Evolutionary conservation across 2,888 invertebrate genomes (phyloP).

Genomic region (Eupithecia abbreviata): DNA sequence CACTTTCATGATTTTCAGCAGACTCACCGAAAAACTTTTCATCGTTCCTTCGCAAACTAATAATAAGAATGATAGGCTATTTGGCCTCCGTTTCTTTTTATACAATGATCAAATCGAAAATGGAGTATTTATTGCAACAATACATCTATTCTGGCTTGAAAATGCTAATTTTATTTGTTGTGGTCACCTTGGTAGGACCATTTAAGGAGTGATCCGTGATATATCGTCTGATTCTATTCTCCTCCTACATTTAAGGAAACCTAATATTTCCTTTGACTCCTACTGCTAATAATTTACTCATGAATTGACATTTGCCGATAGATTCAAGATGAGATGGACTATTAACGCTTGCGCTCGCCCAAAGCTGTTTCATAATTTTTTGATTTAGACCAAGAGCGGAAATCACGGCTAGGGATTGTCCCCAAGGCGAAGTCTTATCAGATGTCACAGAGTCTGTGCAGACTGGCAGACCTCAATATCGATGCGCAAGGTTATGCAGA

Average conservation of each 20-base stretch:
- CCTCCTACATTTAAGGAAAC: conserved; percentile 40
- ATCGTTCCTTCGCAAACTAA: conserved; percentile 61
- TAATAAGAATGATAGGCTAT: conserved; percentile 64
- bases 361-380: neutral
- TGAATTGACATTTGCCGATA: neutral
- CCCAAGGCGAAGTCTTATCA: too few species aligned
- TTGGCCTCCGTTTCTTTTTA: conserved; percentile 68
- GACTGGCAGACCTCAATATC: too few species aligned
- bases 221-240: conserved; percentile 51
- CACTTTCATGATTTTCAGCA: conserved; percentile 9
- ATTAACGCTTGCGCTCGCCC: neutral
- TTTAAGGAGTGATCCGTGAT: conserved; percentile 69
- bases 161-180: conserved; percentile 78
- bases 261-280: conserved; percentile 34
- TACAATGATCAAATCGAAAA: conserved; percentile 72
- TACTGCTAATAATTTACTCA: conserved; percentile 28
- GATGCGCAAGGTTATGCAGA: too few species aligned
- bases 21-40: conserved; percentile 73
- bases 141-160: conserved; percentile 63
- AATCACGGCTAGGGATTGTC: too few species aligned
- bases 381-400: neutral
- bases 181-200: conserved; percentile 65
- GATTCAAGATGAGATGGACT: neutral
- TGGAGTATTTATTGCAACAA: conserved; percentile 76
- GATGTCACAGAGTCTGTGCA: too few species aligned